Base-by-base conservation (phyloP, 2,113 vertebrate genomes). In the Tachycineta bicolor region DNA sequence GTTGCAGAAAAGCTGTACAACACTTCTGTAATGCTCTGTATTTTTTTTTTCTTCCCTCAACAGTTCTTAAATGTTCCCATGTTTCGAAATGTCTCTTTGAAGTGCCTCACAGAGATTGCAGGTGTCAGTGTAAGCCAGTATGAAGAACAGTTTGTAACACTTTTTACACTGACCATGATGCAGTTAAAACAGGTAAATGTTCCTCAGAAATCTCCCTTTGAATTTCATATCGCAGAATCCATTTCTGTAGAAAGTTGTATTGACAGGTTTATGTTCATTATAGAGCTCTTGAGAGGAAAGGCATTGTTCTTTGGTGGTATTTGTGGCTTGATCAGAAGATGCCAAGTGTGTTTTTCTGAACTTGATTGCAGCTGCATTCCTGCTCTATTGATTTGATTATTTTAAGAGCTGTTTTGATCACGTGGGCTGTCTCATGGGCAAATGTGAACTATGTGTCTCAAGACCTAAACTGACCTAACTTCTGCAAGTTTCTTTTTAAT, bases 91-190 rank as follows among this genome's bases (percentile, higher is more conserved):
- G 99, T 99, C 87, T 99, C 99, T 55, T 97, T 99, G 96, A 99
- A 99, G 98, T 99, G 99, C 98, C 98, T 99, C 98, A 99, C 99
- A 70, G 99, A 99, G 97, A 99, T 99, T 73, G 99, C 99, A 60
- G 99, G 99, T 49, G 99, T 99, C 95, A 99, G 99, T 59, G 99
- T 99, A 87, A 99, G 99, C 97, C 99, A 99, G 86, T 99, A 99
- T 20, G 99, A 99, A 96, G 99, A 99, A 93, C 99, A 99, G 81
- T 99, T 99, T 85, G 99, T 99, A 95, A 99, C 99, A 1, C 98
- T 99, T 67, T 99, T 99, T 97, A 99, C 99, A 7, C 97, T 99
- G 96, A 99, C 99, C 87, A 99, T 99, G 99, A 99, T 99, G 98
- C 99, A 99, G 94, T 98, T 99, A 71, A 99, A 99, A 97, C 99